Evolutionary conservation across 2,888 invertebrate genomes (phyloP).

Genomic region (Agapetus fuscipes): DNA sequence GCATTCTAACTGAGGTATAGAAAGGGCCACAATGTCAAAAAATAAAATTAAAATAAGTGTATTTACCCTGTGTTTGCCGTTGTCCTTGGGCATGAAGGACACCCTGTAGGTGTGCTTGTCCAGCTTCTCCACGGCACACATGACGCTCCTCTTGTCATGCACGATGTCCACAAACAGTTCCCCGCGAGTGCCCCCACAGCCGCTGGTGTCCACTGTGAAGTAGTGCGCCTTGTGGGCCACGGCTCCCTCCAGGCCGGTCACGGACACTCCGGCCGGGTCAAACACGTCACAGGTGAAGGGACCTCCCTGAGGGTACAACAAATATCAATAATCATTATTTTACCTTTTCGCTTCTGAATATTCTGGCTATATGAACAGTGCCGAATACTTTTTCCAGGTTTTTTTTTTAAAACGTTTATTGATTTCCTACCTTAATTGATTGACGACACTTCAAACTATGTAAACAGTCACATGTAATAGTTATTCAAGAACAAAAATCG

Average conservation of each 20-base stretch:
- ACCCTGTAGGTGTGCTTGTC: conserved; percentile 66
- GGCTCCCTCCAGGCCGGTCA: conserved; percentile 72
- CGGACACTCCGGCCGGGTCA: conserved; percentile 83
- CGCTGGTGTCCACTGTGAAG: conserved; percentile 57
- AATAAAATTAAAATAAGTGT: too few relatives aligned
- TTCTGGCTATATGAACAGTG: too few relatives aligned
- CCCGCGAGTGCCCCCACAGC: conserved; percentile 62
- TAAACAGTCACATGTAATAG: too few relatives aligned
- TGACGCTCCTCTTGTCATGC: conserved; percentile 77
- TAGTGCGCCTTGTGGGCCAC: conserved; percentile 79
- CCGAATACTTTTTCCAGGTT: too few relatives aligned
- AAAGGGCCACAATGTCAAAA: too few relatives aligned
- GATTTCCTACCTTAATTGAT: too few relatives aligned
- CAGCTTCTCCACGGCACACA: conserved; percentile 71
- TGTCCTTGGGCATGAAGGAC: conserved; percentile 69
- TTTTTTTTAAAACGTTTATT: too few relatives aligned
- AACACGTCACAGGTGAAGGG: conserved; percentile 95
- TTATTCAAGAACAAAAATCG: too few relatives aligned
- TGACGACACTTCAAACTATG: too few relatives aligned
- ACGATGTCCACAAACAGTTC: conserved; percentile 85
- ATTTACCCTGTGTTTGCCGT: conserved; percentile 65
- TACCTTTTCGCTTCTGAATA: neutral
- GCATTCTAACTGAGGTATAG: too few relatives aligned
- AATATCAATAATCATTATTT: neutral
- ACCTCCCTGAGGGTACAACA: conserved; percentile 56